Conservation (phyloP, 2,888 invertebrate species). For the Scaptomyza parva region DNA sequence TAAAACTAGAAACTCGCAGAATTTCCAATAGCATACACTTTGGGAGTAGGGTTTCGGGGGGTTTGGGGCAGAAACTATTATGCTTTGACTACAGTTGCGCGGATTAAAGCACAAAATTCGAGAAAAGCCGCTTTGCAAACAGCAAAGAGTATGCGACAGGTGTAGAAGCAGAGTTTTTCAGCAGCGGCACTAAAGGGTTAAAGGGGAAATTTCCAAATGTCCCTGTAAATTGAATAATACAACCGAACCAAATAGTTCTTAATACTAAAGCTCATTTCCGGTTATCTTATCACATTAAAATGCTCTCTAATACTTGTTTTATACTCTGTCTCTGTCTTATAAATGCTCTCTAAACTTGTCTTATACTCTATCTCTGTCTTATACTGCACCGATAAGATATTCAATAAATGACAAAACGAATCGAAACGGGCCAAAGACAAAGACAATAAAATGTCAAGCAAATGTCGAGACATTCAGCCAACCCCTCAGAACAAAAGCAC, state of each 20-base stretch:
- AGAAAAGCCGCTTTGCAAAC: conserved; percentile 62
- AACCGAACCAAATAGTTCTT: neutral
- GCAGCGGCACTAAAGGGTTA: neutral
- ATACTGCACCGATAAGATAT: conserved; percentile 48
- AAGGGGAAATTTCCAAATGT: neutral
- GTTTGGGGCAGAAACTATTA: conserved; percentile 1
- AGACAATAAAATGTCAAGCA: conserved; percentile 72
- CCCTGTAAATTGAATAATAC: neutral
- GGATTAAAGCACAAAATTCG: conserved; percentile 71
- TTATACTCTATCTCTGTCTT: no score
- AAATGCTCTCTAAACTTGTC: no score
- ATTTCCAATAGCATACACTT: conserved; percentile 2
- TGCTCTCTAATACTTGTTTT: no score
- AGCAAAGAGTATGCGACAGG: conserved; percentile 37
- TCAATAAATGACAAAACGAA: conserved; percentile 71
- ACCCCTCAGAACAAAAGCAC: conserved; percentile 14
- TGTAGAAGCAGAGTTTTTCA: no score
- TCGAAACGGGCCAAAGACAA: conserved; percentile 54
- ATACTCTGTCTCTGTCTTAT: no score
- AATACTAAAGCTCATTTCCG: no score
- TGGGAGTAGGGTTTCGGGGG: neutral
- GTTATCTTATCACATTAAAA: no score
- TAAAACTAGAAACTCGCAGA: conserved; percentile 38
- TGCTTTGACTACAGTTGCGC: conserved; percentile 73
- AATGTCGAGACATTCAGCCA: conserved; percentile 53